phyloP scores from a whole-genome alignment of 2,797 vertebrate species.

The Chrysocyon brachyurus region DNA sequence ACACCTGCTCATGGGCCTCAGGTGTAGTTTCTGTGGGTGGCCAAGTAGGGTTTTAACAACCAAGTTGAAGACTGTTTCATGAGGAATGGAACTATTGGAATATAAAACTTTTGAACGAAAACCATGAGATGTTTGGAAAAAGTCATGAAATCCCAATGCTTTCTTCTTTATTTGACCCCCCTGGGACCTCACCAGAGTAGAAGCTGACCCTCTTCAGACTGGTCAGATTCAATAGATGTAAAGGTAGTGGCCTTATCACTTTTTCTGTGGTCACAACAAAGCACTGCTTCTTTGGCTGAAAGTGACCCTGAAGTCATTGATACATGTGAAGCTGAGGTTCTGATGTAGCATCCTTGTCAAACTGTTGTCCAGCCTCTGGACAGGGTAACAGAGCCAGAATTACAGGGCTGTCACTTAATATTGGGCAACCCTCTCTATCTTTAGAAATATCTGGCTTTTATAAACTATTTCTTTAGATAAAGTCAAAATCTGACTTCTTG shows the following conservation, averaged over 20 bases:
- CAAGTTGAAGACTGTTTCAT: background rate
- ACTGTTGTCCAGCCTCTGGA: background rate
- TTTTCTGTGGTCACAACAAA: background rate
- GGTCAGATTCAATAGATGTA: background rate
- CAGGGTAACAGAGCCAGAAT: background rate
- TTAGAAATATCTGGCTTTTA: constrained; percentile 16
- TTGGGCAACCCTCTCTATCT: background rate
- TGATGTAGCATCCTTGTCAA: background rate
- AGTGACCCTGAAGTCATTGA: background rate
- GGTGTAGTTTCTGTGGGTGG: background rate
- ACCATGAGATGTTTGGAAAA: background rate
- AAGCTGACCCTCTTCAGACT: background rate
- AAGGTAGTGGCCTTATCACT: background rate
- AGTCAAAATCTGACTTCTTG: background rate
- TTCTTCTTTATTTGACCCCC: background rate
- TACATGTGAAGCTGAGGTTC: background rate
- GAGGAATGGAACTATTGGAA: background rate
- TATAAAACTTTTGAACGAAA: background rate
- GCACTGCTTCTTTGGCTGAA: background rate
- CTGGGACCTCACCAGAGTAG: background rate
- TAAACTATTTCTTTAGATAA: background rate
- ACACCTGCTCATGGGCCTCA: background rate
- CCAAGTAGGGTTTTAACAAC: background rate
- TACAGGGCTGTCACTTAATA: background rate
- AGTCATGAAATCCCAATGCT: background rate